Base-by-base conservation (phyloP, 2,888 invertebrate species). In the Vandiemenella viatica region DNA sequence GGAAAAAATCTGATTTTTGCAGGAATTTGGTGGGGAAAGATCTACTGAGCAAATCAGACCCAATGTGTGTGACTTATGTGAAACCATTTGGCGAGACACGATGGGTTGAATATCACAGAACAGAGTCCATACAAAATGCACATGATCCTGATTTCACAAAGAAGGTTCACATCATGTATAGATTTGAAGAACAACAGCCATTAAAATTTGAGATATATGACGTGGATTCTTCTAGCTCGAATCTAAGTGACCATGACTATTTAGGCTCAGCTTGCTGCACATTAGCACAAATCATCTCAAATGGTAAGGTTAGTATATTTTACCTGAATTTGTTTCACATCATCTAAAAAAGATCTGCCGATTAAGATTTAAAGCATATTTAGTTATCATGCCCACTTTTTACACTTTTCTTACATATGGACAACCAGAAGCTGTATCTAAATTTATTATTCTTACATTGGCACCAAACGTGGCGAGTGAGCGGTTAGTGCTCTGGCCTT, bases 151-250 rank as follows among this genome's bases (percentile, higher is more conserved):
- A 71, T 55, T 73, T 76, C 69, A 69, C 69, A 3, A 69, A 62
- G 16, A 72, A 72, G 59, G 68, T 76, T 55, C 60, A 67, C 8
- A 59, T 75, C 32, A 68, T 68, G 37, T 77, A 74, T 57, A 65
- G 65, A 51, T 76, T 76, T 63, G 75, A 76, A 58, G 71, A 73
- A 56, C 70, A 72, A 47, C 76, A 76, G 58, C 62, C 68, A 7
- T 57, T 77, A 8, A 65, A 65, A 56, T 71, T 76, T 60, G 69
- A 71, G 55, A 61, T 67, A 0, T 67, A 64, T 55, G 68, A 68
- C 56, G 58, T 65, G 46, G 68, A 68, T 54, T 62, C 60, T 15
- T 51, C 59, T 13, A 63, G 62, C 19, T 20, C 56, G 8, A 59
- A 58, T 40, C 55, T 66, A 10, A 46, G 53, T 6, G 60, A 63